Base-by-base conservation (phyloP, 1,140 invertebrate genomes). In the Radopholus similis region DNA sequence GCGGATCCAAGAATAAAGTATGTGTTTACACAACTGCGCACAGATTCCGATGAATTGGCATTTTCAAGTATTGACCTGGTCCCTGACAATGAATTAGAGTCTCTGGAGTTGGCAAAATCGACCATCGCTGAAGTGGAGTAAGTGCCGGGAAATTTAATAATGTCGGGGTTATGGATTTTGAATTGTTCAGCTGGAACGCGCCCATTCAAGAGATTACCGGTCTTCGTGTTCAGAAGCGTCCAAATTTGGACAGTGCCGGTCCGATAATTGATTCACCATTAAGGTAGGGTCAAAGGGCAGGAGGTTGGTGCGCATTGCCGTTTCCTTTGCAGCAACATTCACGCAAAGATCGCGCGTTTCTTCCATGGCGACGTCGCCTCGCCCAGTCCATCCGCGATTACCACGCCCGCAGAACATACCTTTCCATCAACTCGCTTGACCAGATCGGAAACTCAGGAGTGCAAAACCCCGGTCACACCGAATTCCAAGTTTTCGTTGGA, bases 311-410 rank as follows among this genome's bases (percentile, higher is more conserved):
- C 15, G 21, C 30, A 63, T 6, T 34, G n/a, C 51, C n/a, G 15
- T 34, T 6, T 6, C 35, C n/a, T 72, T 72, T 70, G 40, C 23
- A 73, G 72, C 40, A 72, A 38, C 13, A 53, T 76, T 28, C 74
- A 77, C 8, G 59, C 68, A 8, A 73, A 73, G 63, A 73, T 73
- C 13, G 75, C 72, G 21, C 30, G 54, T 26, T 73, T 73, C 66
- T 76, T 77, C 8, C 58, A 73, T 38, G 74, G 69, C 1, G 70
- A 72, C 26, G n/a, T 57, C 2, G 15, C 49, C 23, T 23, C 63
- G n/a, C 37, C 56, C 28, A 28, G 13, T 32, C 51, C 51, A n/a
- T 54, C 51, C 15, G 5, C 3, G 30, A 23, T 23, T n/a, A n/a
- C n/a, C n/a, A n/a, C n/a, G n/a, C n/a, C n/a, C n/a, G n/a, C n/a